Conservation (phyloP, 2,113 vertebrate species). For the Lophochroa leadbeateri region DNA sequence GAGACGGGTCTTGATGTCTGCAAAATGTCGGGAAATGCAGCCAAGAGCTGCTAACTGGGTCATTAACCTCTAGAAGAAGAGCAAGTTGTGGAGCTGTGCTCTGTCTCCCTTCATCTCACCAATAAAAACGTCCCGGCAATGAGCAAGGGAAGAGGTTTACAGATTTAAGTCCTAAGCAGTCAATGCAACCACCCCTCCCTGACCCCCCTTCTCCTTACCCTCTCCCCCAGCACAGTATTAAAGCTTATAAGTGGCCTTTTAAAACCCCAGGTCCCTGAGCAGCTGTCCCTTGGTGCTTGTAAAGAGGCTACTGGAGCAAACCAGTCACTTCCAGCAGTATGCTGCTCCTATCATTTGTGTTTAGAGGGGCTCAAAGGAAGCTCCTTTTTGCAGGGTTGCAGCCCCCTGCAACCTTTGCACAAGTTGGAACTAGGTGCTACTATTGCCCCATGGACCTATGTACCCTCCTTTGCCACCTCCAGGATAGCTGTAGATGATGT, state of each 20-base stretch:
- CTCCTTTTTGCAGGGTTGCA: background rate
- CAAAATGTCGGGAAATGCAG: slow-evolving; percentile 85
- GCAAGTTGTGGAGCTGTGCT: slow-evolving; percentile 75
- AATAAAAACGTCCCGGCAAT: slow-evolving; percentile 75
- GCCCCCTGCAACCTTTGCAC: background rate
- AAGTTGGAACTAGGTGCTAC: background rate
- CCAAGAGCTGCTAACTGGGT: slow-evolving; percentile 88
- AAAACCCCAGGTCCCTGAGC: slow-evolving; percentile 46
- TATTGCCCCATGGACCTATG: rapidly evolving
- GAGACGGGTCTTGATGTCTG: slow-evolving; percentile 81
- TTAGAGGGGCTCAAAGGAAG: background rate
- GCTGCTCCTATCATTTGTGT: background rate
- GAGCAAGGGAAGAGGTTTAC: slow-evolving; percentile 61
- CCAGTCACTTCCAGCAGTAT: background rate
- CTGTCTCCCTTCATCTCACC: slow-evolving; percentile 77
- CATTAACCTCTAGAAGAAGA: slow-evolving; percentile 85
- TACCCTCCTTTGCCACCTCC: background rate
- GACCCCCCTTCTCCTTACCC: slow-evolving; percentile 10
- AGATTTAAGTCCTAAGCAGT: slow-evolving; percentile 76
- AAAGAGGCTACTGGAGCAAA: slow-evolving; percentile 63
- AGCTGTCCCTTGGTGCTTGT: slow-evolving; percentile 32
- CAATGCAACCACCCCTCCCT: slow-evolving; percentile 36
- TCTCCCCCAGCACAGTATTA: background rate
- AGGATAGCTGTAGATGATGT: rapidly evolving
- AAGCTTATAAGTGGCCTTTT: slow-evolving; percentile 57